A percentile compares a stretch with the other conserved stretches of the same genome.
Conservation (phyloP, 1,140 invertebrate species). For the Caenorhabditis remanei region DNA sequence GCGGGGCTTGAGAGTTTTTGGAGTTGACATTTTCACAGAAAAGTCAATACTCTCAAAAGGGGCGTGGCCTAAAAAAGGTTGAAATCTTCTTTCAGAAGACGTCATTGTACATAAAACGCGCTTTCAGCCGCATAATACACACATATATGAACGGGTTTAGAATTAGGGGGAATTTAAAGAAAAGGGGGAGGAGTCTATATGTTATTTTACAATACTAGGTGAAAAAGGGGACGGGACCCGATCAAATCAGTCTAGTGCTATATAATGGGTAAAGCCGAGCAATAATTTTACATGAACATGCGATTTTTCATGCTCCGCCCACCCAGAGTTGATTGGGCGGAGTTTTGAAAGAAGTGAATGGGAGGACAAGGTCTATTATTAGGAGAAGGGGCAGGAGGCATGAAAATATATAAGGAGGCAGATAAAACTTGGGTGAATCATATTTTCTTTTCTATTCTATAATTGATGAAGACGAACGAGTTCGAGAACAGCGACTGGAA, state of each 20-base stretch:
- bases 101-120: neutral
- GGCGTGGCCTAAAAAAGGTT: too few species aligned
- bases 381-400: too few species aligned
- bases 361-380: too few species aligned
- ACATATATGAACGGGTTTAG: neutral
- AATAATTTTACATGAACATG: neutral
- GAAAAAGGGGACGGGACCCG: neutral
- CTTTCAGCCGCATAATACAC: too few species aligned
- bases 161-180: neutral
- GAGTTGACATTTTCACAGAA: neutral
- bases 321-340: too few species aligned
- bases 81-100: neutral
- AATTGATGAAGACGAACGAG: conserved; percentile 36
- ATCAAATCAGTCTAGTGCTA: neutral
- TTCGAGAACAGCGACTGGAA: neutral
- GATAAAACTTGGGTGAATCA: neutral
- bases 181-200: neutral
- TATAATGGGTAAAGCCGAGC: neutral
- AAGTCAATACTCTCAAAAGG: too few species aligned
- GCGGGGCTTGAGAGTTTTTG: neutral
- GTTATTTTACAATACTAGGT: neutral
- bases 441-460: neutral
- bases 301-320: too few species aligned
- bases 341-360: too few species aligned
- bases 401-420: neutral